Conservation (phyloP, 2,797 vertebrate genomes). For the Peromyscus aztecus region DNA sequence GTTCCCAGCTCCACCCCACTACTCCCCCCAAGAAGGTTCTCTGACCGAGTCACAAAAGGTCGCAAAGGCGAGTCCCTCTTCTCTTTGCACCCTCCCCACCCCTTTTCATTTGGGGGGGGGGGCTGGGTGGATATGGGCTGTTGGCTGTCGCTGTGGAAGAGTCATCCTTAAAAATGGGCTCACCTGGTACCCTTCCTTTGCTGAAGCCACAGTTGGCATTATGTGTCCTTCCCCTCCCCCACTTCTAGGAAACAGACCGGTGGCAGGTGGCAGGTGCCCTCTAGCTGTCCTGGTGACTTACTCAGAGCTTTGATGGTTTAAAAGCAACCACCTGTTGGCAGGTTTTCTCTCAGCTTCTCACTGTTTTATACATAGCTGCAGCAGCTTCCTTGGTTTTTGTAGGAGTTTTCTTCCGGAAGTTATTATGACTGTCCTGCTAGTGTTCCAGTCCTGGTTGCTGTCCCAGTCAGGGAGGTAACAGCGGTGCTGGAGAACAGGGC, state of each 20-base stretch:
- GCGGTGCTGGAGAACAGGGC: background rate
- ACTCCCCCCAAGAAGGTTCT: background rate
- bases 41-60: background rate
- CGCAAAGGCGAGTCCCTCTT: background rate
- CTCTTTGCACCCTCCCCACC: background rate
- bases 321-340: slow-evolving; percentile 51
- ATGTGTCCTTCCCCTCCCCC: background rate
- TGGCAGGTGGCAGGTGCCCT: background rate
- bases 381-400: slow-evolving; percentile 55
- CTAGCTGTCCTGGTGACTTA: background rate
- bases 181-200: background rate
- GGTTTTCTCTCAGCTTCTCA: slow-evolving; percentile 60
- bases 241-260: background rate
- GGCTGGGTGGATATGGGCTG: background rate
- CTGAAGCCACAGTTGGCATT: rapidly evolving
- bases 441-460: background rate
- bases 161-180: too few species aligned
- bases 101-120: background rate
- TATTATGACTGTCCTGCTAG: background rate
- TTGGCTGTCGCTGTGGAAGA: background rate
- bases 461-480: background rate
- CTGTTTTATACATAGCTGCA: slow-evolving; percentile 66
- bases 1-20: background rate
- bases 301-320: background rate
- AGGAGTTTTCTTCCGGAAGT: background rate